Conservation (phyloP, 2,113 vertebrate genomes). For the Podocnemis expansa region DNA sequence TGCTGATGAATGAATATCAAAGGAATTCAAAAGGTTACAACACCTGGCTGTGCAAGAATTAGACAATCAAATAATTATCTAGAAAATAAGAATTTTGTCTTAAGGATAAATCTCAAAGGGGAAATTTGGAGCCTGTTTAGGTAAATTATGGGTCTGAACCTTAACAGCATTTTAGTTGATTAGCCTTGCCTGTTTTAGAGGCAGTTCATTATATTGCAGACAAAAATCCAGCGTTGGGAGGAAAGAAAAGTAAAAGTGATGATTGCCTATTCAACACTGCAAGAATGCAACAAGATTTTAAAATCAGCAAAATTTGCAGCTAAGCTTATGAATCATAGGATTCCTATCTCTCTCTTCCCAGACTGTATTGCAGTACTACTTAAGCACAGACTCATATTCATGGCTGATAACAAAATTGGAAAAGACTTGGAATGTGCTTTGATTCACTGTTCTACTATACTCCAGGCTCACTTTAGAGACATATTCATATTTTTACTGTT, state of each 20-base stretch:
- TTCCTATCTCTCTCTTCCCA: not conserved
- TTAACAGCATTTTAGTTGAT: not conserved
- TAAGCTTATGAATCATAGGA: not conserved
- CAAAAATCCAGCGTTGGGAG: not conserved
- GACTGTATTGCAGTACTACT: not conserved
- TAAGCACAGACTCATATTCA: not conserved
- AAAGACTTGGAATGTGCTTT: not conserved
- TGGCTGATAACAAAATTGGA: not conserved
- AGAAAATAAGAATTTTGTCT: not conserved
- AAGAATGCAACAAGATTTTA: not conserved
- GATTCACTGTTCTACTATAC: not conserved
- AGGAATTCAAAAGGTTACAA: not conserved
- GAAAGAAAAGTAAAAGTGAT: not conserved
- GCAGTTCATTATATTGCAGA: not conserved
- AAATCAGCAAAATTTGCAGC: not conserved
- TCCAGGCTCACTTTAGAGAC: not conserved
- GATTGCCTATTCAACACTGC: not conserved
- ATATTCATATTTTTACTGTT: rapidly evolving
- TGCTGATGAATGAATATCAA: not conserved
- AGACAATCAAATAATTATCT: not conserved
- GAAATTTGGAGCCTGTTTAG: not conserved
- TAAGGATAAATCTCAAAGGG: not conserved
- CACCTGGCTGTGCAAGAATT: not conserved
- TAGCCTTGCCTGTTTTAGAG: not conserved
- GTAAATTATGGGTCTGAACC: not conserved